Evolutionary conservation across 2,888 invertebrate genomes (phyloP).

Genomic region (Rhorus exstirpatorius): DNA sequence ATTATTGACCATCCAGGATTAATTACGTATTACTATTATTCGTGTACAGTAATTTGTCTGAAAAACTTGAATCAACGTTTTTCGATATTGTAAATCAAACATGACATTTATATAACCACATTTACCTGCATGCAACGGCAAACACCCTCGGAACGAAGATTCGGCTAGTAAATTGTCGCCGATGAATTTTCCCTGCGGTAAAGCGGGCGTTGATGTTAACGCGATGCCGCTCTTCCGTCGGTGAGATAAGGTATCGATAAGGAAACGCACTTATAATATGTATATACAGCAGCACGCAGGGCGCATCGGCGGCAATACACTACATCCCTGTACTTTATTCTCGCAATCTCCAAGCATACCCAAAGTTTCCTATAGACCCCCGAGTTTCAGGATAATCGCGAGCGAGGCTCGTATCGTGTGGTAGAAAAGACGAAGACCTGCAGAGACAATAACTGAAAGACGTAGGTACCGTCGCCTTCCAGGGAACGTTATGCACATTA

Average conservation of each 20-base stretch:
- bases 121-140: slow-evolving; percentile 15
- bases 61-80: background rate
- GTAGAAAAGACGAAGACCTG: background rate
- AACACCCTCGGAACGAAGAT: slow-evolving; percentile 42
- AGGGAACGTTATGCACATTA: background rate
- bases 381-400: slow-evolving; percentile 54
- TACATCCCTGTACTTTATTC: slow-evolving; percentile 12
- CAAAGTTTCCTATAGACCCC: slow-evolving; percentile 61
- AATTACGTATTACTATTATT: background rate
- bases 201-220: slow-evolving; percentile 54
- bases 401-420: slow-evolving; percentile 9
- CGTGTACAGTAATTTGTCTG: background rate
- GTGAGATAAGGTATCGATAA: slow-evolving; percentile 48
- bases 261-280: slow-evolving; percentile 22
- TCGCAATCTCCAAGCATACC: slow-evolving; percentile 31
- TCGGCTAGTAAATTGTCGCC: slow-evolving; percentile 47
- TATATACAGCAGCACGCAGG: background rate
- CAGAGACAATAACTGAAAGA: slow-evolving; percentile 17
- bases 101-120: slow-evolving; percentile 20
- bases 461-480: slow-evolving; percentile 9
- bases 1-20: background rate
- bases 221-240: slow-evolving; percentile 47
- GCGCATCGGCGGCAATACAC: slow-evolving; percentile 20
- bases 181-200: slow-evolving; percentile 47
- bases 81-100: slow-evolving; percentile 13